A percentile compares a stretch with the other conserved stretches of the same genome.
Evolutionary conservation across 1,140 invertebrate species (phyloP).

Genomic region (Pemphigus obesinymphae): DNA sequence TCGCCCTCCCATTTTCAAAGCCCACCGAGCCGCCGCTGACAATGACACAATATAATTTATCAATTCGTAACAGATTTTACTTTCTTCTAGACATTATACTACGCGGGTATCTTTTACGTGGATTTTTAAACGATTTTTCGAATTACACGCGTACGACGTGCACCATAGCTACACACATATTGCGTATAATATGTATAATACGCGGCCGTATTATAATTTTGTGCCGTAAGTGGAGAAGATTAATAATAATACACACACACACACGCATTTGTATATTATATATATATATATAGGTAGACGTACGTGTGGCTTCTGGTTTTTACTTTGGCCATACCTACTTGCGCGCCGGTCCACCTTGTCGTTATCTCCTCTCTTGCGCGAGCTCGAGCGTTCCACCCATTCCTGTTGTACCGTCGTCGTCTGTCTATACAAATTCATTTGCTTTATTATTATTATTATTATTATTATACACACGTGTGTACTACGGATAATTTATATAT

Average conservation of each 20-base stretch:
- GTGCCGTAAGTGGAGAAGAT: conserved; percentile 18
- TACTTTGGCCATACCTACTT: not conserved
- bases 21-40: too few relatives aligned
- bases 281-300: not conserved
- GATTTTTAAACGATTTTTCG: conserved; percentile 27
- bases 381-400: not conserved
- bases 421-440: not conserved
- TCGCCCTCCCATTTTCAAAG: too few relatives aligned
- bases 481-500: conserved; percentile 7
- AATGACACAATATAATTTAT: too few relatives aligned
- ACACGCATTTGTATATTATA: not conserved
- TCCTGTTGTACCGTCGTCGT: not conserved
- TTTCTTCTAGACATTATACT: too few relatives aligned
- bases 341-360: not conserved
- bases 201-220: not conserved
- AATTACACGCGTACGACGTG: not conserved
- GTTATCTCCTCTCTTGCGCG: not conserved
- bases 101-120: too few relatives aligned
- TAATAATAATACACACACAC: conserved; percentile 23
- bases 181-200: not conserved
- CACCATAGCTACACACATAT: not conserved
- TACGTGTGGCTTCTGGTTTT: conserved; percentile 3
- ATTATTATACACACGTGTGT: not conserved
- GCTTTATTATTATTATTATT: not conserved
- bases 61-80: too few relatives aligned